Percentiles rank a stretch among this genome's conserved stretches.
phyloP scores from a whole-genome alignment of 2,113 vertebrate genomes.

The Psilopogon haemacephalus region DNA sequence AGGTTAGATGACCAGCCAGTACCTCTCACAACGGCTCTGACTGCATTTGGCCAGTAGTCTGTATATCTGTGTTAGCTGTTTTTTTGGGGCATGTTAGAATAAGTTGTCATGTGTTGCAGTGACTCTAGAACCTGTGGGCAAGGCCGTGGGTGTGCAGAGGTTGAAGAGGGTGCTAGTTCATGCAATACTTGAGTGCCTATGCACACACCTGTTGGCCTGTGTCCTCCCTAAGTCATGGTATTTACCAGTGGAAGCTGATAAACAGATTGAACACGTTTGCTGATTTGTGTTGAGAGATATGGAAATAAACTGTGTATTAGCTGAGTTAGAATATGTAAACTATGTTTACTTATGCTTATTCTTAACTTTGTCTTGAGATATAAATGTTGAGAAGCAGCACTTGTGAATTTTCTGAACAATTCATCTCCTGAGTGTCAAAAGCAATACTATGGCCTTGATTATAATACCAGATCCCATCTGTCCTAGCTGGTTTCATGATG shows the following conservation, averaged over 20 bases:
- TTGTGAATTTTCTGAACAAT: neutral
- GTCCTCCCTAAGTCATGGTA: neutral
- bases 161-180: neutral
- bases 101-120: neutral
- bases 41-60: neutral
- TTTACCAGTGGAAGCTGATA: neutral
- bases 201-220: fast-evolving
- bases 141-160: neutral
- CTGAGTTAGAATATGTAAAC: neutral
- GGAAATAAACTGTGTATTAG: neutral
- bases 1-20: neutral
- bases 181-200: neutral
- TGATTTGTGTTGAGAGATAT: neutral
- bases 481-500: neutral
- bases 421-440: neutral
- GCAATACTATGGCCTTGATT: neutral
- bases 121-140: neutral
- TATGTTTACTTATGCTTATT: neutral
- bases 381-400: neutral
- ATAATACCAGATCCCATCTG: neutral
- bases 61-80: fast-evolving
- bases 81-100: neutral
- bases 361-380: neutral
- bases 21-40: neutral
- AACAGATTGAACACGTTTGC: neutral